Evolutionary conservation across 2,113 vertebrate genomes (phyloP).

Genomic region (Ptyas mucosa): DNA sequence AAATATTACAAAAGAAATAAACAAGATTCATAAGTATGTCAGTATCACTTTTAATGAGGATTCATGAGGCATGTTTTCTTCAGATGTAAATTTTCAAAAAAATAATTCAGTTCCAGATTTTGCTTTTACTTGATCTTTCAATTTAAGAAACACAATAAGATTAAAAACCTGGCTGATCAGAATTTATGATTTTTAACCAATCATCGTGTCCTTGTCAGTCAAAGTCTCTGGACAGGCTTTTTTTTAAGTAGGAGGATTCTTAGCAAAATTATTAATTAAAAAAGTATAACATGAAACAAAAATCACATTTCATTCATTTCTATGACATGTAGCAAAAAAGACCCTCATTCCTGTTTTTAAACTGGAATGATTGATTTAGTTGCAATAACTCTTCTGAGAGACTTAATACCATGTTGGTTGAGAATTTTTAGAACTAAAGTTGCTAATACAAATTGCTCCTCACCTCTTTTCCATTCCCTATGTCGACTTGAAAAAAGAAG

Average conservation of each 20-base stretch:
- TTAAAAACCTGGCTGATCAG: slow-evolving; percentile 42
- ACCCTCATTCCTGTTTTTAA: not conserved
- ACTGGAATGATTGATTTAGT: not conserved
- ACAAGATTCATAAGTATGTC: not conserved
- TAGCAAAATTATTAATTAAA: not conserved
- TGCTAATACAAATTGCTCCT: not conserved
- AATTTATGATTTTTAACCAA: slow-evolving; percentile 28
- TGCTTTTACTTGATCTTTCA: slow-evolving; percentile 49
- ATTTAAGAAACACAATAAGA: slow-evolving; percentile 32
- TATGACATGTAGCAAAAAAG: not conserved
- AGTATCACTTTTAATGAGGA: slow-evolving; percentile 35
- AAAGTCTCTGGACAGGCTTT: slow-evolving; percentile 1
- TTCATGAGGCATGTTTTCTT: slow-evolving; percentile 14
- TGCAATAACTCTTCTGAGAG: not conserved
- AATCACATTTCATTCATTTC: not conserved
- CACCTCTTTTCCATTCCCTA: not conserved
- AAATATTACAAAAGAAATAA: not conserved
- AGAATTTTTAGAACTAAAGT: not conserved
- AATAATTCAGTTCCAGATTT: slow-evolving; percentile 49
- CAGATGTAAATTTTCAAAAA: slow-evolving; percentile 41
- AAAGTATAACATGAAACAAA: not conserved
- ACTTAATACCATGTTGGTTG: not conserved
- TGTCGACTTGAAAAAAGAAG: not conserved
- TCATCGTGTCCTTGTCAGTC: slow-evolving; percentile 40
- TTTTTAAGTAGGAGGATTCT: slow-evolving; percentile 2